These are phyloP conservation scores for Tuta absoluta DNA, from an alignment of 2,888 invertebrate species.

Conservation along the genomic window DNA sequence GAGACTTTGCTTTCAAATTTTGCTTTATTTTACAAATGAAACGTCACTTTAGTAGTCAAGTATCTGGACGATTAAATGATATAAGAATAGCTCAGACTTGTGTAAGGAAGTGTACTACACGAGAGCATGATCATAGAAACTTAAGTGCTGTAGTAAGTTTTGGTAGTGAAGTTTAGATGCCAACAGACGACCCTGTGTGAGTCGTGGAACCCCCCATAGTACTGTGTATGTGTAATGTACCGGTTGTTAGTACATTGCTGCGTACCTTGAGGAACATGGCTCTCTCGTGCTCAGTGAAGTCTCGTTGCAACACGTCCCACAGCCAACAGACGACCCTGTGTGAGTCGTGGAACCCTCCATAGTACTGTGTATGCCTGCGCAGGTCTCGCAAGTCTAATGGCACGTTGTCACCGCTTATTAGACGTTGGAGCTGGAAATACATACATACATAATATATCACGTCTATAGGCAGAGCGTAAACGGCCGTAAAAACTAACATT, in stretches of 20 bases:
- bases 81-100: too few species aligned
- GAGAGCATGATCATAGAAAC: too few species aligned
- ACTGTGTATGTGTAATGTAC: constrained; percentile 98
- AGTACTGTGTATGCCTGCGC: constrained; percentile 97
- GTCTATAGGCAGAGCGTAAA: too few species aligned
- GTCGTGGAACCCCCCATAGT: constrained; percentile 99
- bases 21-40: too few species aligned
- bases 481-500: too few species aligned
- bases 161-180: constrained; percentile 99
- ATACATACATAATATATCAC: too few species aligned
- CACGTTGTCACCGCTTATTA: constrained; percentile 97
- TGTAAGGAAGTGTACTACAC: too few species aligned
- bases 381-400: constrained; percentile 94
- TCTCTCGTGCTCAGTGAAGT: constrained; percentile 95
- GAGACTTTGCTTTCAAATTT: too few species aligned
- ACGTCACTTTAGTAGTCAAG: too few species aligned
- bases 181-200: constrained; percentile 98
- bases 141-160: too few species aligned
- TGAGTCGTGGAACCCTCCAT: constrained; percentile 99
- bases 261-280: constrained; percentile 97
- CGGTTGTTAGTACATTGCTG: too few species aligned
- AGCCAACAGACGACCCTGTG: constrained; percentile 99
- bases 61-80: too few species aligned
- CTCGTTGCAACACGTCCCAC: constrained; percentile 98
- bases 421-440: constrained; percentile 87